Evolutionary conservation across 1,140 invertebrate species (phyloP).

Genomic region (Wasmannia auropunctata): DNA sequence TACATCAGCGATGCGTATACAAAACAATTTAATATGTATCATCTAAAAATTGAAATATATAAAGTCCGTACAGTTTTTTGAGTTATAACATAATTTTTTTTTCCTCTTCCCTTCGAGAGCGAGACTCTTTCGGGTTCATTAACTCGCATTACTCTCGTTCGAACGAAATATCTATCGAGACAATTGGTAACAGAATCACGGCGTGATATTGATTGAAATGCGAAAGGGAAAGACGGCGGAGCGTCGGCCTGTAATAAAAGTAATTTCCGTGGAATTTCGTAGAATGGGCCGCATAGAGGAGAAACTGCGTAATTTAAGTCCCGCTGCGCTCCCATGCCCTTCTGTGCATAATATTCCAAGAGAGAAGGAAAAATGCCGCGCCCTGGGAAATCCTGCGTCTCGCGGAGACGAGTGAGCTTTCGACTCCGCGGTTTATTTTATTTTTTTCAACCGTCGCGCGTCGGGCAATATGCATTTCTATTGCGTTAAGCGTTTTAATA

Average conservation of each 20-base stretch:
- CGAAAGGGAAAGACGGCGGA: not conserved
- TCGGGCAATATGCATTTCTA: not conserved
- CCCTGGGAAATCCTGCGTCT: conserved; percentile 15
- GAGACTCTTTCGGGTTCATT: conserved; percentile 8
- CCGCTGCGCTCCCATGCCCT: conserved; percentile 18
- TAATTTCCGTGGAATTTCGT: conserved; percentile 64
- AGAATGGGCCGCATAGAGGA: conserved; percentile 1
- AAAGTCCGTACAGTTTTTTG: not conserved
- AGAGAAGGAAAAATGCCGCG: conserved; percentile 53
- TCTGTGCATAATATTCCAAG: conserved; percentile 67
- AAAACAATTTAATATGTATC: not conserved
- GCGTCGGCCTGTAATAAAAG: conserved; percentile 32
- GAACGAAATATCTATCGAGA: conserved; percentile 30
- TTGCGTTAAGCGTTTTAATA: not conserved
- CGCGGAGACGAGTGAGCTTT: not conserved
- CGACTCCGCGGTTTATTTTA: not conserved
- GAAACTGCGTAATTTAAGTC: conserved; percentile 66
- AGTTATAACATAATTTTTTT: not conserved
- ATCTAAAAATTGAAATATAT: conserved; percentile 2
- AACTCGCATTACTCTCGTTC: conserved; percentile 1
- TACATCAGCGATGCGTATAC: not conserved
- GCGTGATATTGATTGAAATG: conserved; percentile 35
- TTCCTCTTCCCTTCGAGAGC: not conserved
- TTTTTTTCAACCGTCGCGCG: conserved; percentile 10
- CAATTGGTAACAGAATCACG: conserved; percentile 38